Conservation (phyloP, 2,113 vertebrate genomes). For the Cariama cristata region DNA sequence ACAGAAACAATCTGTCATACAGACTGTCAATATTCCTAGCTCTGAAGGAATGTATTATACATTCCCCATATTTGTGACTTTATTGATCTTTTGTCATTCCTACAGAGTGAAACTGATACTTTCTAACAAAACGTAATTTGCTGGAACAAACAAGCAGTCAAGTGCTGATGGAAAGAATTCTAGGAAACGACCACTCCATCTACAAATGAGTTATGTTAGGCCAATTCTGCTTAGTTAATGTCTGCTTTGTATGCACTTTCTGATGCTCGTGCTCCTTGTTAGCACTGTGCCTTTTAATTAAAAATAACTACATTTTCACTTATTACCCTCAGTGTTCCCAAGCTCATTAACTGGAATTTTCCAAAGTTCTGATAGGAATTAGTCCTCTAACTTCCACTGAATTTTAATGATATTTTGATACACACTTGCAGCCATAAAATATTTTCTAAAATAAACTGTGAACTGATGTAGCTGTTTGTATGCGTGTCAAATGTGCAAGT, state of each 20-base stretch:
- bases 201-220: not conserved
- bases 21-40: not conserved
- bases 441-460: not conserved
- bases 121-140: slow-evolving; percentile 37
- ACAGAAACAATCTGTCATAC: slow-evolving; percentile 22
- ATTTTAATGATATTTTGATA: slow-evolving; percentile 18
- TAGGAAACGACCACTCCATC: not conserved
- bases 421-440: not conserved
- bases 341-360: slow-evolving; percentile 37
- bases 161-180: not conserved
- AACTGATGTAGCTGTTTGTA: accelerated
- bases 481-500: not conserved
- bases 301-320: slow-evolving; percentile 6
- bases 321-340: not conserved
- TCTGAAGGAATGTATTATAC: not conserved
- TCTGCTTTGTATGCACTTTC: not conserved
- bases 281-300: slow-evolving; percentile 38
- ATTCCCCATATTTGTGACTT: not conserved
- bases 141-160: slow-evolving; percentile 48
- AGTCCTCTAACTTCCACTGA: not conserved
- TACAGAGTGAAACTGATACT: slow-evolving; percentile 34
- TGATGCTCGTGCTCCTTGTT: not conserved
- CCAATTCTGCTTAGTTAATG: accelerated
- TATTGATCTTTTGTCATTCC: slow-evolving; percentile 54
- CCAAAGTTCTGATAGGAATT: slow-evolving; percentile 17